Base-by-base conservation (phyloP, 2,797 vertebrate genomes). In the Heteromormyrus szaboi region DNA sequence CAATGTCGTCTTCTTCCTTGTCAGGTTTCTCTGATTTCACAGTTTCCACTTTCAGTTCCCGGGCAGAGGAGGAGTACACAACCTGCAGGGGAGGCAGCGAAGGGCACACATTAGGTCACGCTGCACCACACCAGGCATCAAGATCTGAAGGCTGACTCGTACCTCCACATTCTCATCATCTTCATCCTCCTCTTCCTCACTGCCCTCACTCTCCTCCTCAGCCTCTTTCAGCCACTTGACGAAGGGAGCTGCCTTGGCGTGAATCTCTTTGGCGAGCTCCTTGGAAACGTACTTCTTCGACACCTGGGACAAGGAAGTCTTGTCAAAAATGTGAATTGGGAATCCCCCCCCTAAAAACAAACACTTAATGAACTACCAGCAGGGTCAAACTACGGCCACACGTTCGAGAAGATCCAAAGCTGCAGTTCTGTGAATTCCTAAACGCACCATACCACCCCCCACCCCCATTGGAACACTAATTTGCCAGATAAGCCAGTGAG, bases 161-260 rank as follows among this genome's bases (percentile, higher is more conserved):
- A 95, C 95, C 93, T 96, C 94, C 0, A 96, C 94, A 59, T 95
- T 94, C 90, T 93, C 93, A 29, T 93, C 92, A 7, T 98, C 98
- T 85, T 94, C 95, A 89, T 97, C 97, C 56, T 97, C 97, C 83
- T 98, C 97, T 9, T 98, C 86, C 37, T 97, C 98, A 54, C 97
- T 98, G 92, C 97, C 98, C 90, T 97, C 98, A 88, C 98, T 99
- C 94, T 99, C 99, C 92, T 99, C 98, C 93, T 99, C 98, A 0
- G 99, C 99, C 95, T 99, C 98, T 92, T 99, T 99, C 90, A 99
- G 96, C 98, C 99, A 99, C 92, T 98, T 99, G 93, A 99, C 97
- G 93, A 99, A 99, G 9, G 98, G 98, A 91, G 98, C 97, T 1
- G 98, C 98, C 96, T 97, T 99, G 91, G 97, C 95, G 91, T 97